Evolutionary conservation across 2,113 vertebrate genomes (phyloP).

Genomic region (Recurvirostra avosetta): DNA sequence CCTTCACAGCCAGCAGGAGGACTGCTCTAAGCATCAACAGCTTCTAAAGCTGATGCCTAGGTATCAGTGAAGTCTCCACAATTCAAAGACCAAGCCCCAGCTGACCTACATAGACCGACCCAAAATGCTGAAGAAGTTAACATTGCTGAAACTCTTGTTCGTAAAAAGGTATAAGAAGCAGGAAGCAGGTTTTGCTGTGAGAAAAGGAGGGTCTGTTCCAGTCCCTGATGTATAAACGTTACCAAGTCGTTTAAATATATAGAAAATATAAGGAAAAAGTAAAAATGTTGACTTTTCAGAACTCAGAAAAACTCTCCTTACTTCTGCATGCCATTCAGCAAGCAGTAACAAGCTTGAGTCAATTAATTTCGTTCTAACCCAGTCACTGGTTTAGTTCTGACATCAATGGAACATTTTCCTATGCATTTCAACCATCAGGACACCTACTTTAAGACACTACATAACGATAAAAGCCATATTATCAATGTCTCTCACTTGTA

Average conservation of each 20-base stretch:
- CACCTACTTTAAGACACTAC: background rate
- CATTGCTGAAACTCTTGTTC: background rate
- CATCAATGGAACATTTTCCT: background rate
- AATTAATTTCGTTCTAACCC: background rate
- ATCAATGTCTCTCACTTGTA: background rate
- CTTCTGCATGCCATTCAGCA: background rate
- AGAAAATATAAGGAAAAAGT: background rate
- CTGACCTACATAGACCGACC: background rate
- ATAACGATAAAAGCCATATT: rapidly evolving
- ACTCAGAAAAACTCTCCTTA: background rate
- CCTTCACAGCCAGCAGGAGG: background rate
- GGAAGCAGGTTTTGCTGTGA: background rate
- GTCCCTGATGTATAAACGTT: background rate
- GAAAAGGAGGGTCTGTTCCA: background rate
- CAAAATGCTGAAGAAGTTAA: background rate
- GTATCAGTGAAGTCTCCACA: background rate
- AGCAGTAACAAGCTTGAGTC: background rate
- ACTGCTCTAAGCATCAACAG: background rate
- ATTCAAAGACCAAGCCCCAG: background rate
- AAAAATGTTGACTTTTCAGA: background rate
- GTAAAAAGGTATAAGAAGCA: background rate
- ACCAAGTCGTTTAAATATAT: background rate
- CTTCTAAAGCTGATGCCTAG: background rate
- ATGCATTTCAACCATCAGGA: background rate
- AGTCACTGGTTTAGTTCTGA: background rate